Conservation (phyloP, 2,888 invertebrate species). For the Eupsilia transversa region DNA sequence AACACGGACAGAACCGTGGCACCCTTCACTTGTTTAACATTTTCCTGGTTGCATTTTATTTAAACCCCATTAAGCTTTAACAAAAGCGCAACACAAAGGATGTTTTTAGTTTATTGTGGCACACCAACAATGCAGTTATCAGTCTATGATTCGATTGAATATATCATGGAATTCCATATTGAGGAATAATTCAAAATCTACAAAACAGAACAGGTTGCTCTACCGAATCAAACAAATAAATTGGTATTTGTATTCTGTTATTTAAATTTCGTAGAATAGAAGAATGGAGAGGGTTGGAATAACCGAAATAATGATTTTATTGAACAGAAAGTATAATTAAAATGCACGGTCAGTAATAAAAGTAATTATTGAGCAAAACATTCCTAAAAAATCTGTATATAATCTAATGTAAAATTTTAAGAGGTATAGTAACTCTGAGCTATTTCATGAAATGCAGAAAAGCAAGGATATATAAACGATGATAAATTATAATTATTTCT, state of each 20-base stretch:
- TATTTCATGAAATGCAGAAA: too few relatives aligned
- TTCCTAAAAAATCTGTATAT: too few relatives aligned
- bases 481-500: too few relatives aligned
- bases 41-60: constrained; percentile 45
- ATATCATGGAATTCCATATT: constrained; percentile 2
- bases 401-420: too few relatives aligned
- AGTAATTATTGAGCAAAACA: too few relatives aligned
- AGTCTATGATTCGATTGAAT: not conserved
- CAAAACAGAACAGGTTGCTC: not conserved
- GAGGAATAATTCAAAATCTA: not conserved
- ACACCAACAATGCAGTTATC: not conserved
- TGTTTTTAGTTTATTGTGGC: constrained; percentile 3
- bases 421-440: too few relatives aligned
- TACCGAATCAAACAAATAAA: not conserved
- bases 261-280: not conserved
- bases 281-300: not conserved
- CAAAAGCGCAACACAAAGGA: constrained; percentile 15
- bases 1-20: constrained; percentile 7
- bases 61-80: constrained; percentile 35
- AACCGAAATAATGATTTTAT: not conserved
- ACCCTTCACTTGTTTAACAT: constrained; percentile 34
- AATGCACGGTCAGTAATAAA: not conserved
- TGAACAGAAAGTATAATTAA: not conserved
- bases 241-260: not conserved
- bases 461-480: too few relatives aligned